A percentile compares a stretch with the other conserved stretches of the same genome.
Evolutionary conservation across 1,140 invertebrate species (phyloP).

Genomic region (Papilio helenus): DNA sequence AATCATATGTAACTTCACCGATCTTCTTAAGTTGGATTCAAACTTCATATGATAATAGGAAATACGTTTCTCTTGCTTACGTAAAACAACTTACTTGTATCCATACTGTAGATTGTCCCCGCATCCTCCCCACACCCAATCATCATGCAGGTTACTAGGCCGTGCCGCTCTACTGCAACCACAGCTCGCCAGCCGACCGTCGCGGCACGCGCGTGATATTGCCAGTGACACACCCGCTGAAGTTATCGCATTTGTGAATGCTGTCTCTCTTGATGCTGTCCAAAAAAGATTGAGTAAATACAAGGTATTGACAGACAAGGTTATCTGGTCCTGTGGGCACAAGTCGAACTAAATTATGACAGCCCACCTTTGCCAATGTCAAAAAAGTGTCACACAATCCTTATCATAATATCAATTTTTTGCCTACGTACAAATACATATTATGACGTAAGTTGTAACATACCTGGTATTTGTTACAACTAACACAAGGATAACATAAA

Average conservation of each 20-base stretch:
- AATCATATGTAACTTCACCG: too few relatives aligned
- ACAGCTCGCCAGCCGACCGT: constrained; percentile 94
- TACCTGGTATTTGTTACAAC: constrained; percentile 3
- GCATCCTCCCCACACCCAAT: constrained; percentile 99
- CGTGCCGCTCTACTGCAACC: constrained; percentile 92
- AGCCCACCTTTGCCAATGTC: too few relatives aligned
- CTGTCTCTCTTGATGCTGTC: constrained; percentile 94
- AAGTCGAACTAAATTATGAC: too few relatives aligned
- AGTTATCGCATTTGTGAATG: constrained; percentile 94
- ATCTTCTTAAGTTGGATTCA: too few relatives aligned
- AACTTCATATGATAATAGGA: too few relatives aligned
- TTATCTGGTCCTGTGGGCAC: too few relatives aligned
- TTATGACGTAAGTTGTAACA: constrained; percentile 5
- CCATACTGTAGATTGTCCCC: constrained; percentile 98
- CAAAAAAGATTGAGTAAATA: constrained; percentile 44
- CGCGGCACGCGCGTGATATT: constrained; percentile 93
- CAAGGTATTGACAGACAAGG: too few relatives aligned
- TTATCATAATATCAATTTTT: too few relatives aligned
- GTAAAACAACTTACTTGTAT: constrained; percentile 89
- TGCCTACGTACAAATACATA: background rate
- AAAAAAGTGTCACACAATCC: too few relatives aligned
- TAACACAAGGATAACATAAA: constrained; percentile 16
- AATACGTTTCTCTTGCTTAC: background rate
- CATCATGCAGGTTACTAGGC: constrained; percentile 91
- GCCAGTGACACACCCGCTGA: constrained; percentile 94